phyloP scores from a whole-genome alignment of 2,113 vertebrate species.

The Micronycteris hirsuta region DNA sequence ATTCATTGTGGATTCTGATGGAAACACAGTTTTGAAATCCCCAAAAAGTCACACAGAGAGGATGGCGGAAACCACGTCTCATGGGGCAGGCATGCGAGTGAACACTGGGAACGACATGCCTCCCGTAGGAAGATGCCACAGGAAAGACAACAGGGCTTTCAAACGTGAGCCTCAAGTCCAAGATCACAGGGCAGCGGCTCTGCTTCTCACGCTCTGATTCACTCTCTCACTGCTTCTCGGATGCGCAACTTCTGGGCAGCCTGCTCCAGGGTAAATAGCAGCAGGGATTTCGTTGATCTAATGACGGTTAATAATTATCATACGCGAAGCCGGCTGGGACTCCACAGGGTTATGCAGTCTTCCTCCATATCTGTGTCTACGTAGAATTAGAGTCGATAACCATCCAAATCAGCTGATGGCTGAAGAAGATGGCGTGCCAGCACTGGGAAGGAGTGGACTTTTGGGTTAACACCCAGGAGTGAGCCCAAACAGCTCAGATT shows the following conservation, averaged over 20 bases:
- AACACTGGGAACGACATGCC: accelerated
- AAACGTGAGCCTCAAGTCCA: not conserved
- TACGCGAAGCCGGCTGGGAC: not conserved
- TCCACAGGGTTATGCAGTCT: not conserved
- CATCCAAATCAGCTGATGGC: not conserved
- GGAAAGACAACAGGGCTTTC: not conserved
- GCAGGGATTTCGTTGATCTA: not conserved
- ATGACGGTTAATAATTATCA: not conserved
- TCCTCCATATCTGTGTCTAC: not conserved
- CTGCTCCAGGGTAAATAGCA: not conserved
- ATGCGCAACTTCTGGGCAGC: not conserved
- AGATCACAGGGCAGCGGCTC: not conserved
- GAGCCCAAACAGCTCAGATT: not conserved
- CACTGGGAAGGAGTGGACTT: too few relatives aligned
- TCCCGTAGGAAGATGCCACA: not conserved
- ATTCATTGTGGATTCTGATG: not conserved
- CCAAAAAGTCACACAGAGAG: not conserved
- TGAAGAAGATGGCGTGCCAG: not conserved
- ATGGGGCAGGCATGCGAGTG: accelerated
- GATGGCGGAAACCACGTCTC: not conserved
- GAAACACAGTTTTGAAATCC: not conserved
- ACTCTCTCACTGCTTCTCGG: not conserved
- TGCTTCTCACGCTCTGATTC: accelerated
- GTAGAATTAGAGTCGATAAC: not conserved
- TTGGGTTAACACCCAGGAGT: not conserved